A percentile compares a stretch with the other conserved stretches of the same genome.
These are phyloP conservation scores for Luffia ferchaultella DNA, from an alignment of 2,888 invertebrate species.

Conservation along the genomic window DNA sequence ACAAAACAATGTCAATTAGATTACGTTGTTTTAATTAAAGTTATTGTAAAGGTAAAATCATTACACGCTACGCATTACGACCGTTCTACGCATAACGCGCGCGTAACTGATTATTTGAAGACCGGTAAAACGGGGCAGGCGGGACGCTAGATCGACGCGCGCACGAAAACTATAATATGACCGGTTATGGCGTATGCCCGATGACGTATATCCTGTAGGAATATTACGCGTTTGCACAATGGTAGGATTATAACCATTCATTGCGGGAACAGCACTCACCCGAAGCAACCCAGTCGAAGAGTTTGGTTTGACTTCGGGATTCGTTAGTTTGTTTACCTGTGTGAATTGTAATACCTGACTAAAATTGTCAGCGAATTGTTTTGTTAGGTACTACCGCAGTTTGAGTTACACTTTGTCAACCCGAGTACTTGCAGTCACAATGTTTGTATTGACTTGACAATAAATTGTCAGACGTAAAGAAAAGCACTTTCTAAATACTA, in stretches of 20 bases:
- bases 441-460: too few species aligned
- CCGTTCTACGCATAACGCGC: constrained; percentile 47
- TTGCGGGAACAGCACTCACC: constrained; percentile 20
- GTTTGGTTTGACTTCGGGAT: constrained; percentile 50
- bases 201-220: constrained; percentile 8
- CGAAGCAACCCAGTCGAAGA: too few species aligned
- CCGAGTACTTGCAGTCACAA: too few species aligned
- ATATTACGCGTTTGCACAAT: constrained; percentile 27
- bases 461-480: too few species aligned
- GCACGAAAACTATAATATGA: constrained; percentile 54
- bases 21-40: not conserved
- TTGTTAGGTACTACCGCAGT: too few species aligned
- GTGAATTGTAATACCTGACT: too few species aligned
- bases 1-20: not conserved
- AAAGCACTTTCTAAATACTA: too few species aligned
- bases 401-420: too few species aligned
- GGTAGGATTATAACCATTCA: constrained; percentile 35
- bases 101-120: constrained; percentile 10
- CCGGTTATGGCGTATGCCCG: constrained; percentile 30
- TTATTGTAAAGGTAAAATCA: not conserved
- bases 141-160: constrained; percentile 31
- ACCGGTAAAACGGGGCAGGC: constrained; percentile 12
- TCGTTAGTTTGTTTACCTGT: too few species aligned
- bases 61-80: constrained; percentile 22
- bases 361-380: too few species aligned